phyloP scores from a whole-genome alignment of 2,797 vertebrate species.

The Sebastiscus albofasciatus region DNA sequence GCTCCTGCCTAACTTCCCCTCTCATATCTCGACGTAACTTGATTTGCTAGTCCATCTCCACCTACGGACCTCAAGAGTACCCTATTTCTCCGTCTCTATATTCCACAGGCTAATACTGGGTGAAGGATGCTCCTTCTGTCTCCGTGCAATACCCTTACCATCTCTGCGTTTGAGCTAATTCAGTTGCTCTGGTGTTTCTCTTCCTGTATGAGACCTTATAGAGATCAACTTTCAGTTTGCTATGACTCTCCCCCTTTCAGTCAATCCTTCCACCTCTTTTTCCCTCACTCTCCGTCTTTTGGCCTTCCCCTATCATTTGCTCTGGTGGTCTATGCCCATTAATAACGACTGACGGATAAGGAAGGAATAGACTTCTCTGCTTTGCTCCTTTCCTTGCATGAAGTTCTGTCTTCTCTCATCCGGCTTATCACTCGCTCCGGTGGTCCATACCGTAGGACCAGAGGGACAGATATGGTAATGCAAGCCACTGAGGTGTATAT shows the following conservation, averaged over 20 bases:
- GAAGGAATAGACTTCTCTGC: slow-evolving; percentile 31
- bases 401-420: slow-evolving; percentile 50
- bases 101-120: slow-evolving; percentile 7
- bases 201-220: slow-evolving; percentile 15
- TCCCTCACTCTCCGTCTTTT: slow-evolving; percentile 18
- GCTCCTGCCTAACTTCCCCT: slow-evolving; percentile 10
- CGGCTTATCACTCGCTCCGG: slow-evolving; percentile 68
- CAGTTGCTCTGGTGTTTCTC: slow-evolving; percentile 8
- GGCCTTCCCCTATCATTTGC: slow-evolving; percentile 62
- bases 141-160: neutral
- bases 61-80: slow-evolving; percentile 6
- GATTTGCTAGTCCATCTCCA: slow-evolving; percentile 41
- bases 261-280: slow-evolving; percentile 14
- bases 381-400: slow-evolving; percentile 36
- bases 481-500: slow-evolving; percentile 32
- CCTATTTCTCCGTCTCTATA: neutral
- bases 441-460: slow-evolving; percentile 63
- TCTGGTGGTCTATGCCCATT: slow-evolving; percentile 65
- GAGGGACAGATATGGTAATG: slow-evolving; percentile 48
- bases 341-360: slow-evolving; percentile 54
- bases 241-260: slow-evolving; percentile 3
- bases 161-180: slow-evolving; percentile 28
- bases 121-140: slow-evolving; percentile 33
- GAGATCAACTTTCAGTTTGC: slow-evolving; percentile 26
- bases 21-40: slow-evolving; percentile 35